A percentile compares a stretch with the other conserved stretches of the same genome.
phyloP scores from a whole-genome alignment of 1,140 invertebrate species.

The Drosophila nigrodunni region DNA sequence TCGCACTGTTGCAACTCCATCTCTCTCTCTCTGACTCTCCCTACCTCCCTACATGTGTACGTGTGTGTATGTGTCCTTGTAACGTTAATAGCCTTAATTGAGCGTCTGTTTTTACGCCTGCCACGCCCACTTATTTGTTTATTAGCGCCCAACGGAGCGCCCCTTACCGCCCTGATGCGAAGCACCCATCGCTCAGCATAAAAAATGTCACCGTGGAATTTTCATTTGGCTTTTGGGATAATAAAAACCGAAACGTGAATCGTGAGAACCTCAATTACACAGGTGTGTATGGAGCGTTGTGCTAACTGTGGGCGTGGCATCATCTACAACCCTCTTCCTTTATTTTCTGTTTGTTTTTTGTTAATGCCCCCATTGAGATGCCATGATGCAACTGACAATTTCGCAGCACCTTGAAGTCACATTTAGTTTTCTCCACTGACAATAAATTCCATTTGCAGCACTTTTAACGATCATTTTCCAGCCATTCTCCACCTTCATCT shows the following conservation, averaged over 20 bases:
- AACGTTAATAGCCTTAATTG: slow-evolving; percentile 83
- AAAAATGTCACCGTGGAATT: slow-evolving; percentile 74
- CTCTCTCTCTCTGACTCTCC: slow-evolving; percentile 1
- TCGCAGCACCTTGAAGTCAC: slow-evolving; percentile 18
- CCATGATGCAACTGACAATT: slow-evolving; percentile 43
- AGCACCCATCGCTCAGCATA: slow-evolving; percentile 28
- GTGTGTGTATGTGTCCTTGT: slow-evolving; percentile 55
- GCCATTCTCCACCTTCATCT: slow-evolving; percentile 24
- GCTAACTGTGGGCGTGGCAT: slow-evolving; percentile 17
- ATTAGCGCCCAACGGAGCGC: slow-evolving; percentile 56
- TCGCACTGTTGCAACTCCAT: slow-evolving; percentile 5
- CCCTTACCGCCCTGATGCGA: not conserved
- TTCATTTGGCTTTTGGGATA: slow-evolving; percentile 75
- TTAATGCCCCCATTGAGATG: slow-evolving; percentile 35
- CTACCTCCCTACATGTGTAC: slow-evolving; percentile 16
- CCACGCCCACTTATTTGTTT: slow-evolving; percentile 82
- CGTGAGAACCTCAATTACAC: slow-evolving; percentile 46
- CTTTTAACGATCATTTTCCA: slow-evolving; percentile 38
- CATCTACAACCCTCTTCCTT: not conserved
- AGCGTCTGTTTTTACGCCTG: slow-evolving; percentile 64
- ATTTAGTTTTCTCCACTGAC: slow-evolving; percentile 35
- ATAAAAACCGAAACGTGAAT: slow-evolving; percentile 46
- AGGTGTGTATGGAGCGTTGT: slow-evolving; percentile 16
- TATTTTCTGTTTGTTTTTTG: not conserved
- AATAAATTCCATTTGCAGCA: slow-evolving; percentile 43